Conservation (phyloP, 2,888 invertebrate genomes). For the Oegoconia quadripuncta region DNA sequence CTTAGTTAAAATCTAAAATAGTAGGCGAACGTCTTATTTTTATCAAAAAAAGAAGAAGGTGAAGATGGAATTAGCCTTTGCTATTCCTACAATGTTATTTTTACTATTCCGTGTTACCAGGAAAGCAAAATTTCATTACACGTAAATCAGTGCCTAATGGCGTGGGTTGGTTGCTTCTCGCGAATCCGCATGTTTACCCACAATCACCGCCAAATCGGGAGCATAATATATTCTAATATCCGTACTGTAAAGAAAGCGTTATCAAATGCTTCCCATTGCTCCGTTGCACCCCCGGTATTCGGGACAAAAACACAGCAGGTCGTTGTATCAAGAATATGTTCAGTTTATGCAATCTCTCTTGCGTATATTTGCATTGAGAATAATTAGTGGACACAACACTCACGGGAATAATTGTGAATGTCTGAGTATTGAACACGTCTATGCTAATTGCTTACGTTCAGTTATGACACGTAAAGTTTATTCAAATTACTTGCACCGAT, state of each 20-base stretch:
- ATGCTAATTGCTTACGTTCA: too few species aligned
- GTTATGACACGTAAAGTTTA: background rate
- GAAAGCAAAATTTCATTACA: background rate
- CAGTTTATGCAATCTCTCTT: constrained; percentile 16
- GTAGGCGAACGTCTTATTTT: too few species aligned
- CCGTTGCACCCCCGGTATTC: constrained; percentile 10
- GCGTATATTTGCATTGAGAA: constrained; percentile 11
- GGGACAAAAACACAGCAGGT: constrained; percentile 6
- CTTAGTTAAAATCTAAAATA: too few species aligned
- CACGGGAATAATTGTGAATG: constrained; percentile 6
- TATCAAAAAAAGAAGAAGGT: too few species aligned
- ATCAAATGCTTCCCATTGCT: constrained; percentile 3
- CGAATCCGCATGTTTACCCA: constrained; percentile 9
- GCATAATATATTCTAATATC: constrained; percentile 10
- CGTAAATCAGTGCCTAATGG: constrained; percentile 1
- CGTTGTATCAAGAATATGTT: constrained; percentile 9
- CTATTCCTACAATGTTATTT: too few species aligned
- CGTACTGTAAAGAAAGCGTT: constrained; percentile 10
- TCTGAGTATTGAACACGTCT: background rate
- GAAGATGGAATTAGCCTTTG: too few species aligned
- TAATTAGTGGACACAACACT: constrained; percentile 2
- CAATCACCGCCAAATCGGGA: constrained; percentile 9
- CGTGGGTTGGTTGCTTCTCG: constrained; percentile 1
- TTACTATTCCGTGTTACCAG: too few species aligned
- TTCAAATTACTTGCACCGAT: constrained; percentile 3